Evolutionary conservation across 2,113 vertebrate genomes (phyloP), one percentile per base, ranked within the genome.

Genomic region (Epinephelus cyanopodus): DNA sequence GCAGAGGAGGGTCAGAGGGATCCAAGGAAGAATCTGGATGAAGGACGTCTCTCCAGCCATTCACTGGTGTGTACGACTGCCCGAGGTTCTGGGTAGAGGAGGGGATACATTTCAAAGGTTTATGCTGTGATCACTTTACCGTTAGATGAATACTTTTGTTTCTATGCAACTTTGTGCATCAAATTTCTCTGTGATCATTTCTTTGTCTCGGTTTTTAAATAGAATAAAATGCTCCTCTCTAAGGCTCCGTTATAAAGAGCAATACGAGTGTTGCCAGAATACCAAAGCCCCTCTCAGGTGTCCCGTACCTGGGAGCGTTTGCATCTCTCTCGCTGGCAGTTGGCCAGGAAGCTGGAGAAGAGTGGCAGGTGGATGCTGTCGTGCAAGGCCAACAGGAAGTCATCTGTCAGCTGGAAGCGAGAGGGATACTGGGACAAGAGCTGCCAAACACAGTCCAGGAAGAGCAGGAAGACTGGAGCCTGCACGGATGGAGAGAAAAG

Each of bases 371-470:
- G 96, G 74, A 96, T 39, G 69, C 97, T 97, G 93, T 99, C 97
- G 0, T 99, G 97, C 5, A 99, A 89, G 0, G 97, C 97, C 90
- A 98, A 88, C 84, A 99, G 95, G 73, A 96, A 98, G 39, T 95
- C 94, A 68, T 96, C 97, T 0, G 97, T 98, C 89, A 99, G 96
- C 93, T 98, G 96, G 73, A 99, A 99, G 29, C 94, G 89, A 0
- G 92, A 91, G 1, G 97, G 97, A 86, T 95, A 97, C 79, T 98
- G 98, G 53, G 95, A 92, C 84, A 97, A 90, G 53, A 99, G 93
- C 94, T 99, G 98, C 98, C 98, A 99, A 3, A 96, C 92, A 12
- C 98, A 99, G 77, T 99, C 97, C 85, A 99, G 95, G 92, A 99
- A 98, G 0, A 99, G 96, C 87, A 97, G 94, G 91, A 99, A 99